Percentiles rank a stretch among this genome's conserved stretches.
Conservation (phyloP, 1,140 invertebrate genomes). For the Heliothis virescens region DNA sequence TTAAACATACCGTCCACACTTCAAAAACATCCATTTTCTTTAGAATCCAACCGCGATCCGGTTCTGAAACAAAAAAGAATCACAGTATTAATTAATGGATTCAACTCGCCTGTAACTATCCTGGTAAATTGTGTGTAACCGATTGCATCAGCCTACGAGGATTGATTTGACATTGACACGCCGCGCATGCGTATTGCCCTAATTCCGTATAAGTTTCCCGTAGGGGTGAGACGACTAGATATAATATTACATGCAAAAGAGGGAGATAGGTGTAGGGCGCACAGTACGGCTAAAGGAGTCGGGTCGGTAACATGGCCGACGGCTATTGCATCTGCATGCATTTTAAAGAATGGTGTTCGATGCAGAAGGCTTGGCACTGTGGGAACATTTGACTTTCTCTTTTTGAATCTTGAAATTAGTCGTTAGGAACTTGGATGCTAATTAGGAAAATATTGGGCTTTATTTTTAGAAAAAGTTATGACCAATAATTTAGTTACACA, state of each 20-base stretch:
- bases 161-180: constrained; percentile 85
- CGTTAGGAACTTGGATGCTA: neutral
- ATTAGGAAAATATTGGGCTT: neutral
- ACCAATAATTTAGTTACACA: neutral
- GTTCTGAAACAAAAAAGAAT: constrained; percentile 57
- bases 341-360: constrained; percentile 57
- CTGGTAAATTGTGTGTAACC: constrained; percentile 61
- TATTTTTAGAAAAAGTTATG: neutral
- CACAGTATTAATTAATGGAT: constrained; percentile 52
- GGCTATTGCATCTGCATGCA: constrained; percentile 77
- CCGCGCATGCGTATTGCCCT: constrained; percentile 83
- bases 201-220: constrained; percentile 72
- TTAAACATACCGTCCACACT: constrained; percentile 45
- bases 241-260: constrained; percentile 51
- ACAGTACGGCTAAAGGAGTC: constrained; percentile 57
- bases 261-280: constrained; percentile 60
- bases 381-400: constrained; percentile 45
- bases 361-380: constrained; percentile 45
- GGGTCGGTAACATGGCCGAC: constrained; percentile 80
- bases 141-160: constrained; percentile 82
- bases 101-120: constrained; percentile 53
- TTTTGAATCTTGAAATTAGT: constrained; percentile 4
- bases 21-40: constrained; percentile 28
- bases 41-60: constrained; percentile 24
- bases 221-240: constrained; percentile 59